Percentiles rank a stretch among this genome's conserved stretches.
Evolutionary conservation across 2,113 vertebrate species (phyloP).

Genomic region (Cairina moschata): DNA sequence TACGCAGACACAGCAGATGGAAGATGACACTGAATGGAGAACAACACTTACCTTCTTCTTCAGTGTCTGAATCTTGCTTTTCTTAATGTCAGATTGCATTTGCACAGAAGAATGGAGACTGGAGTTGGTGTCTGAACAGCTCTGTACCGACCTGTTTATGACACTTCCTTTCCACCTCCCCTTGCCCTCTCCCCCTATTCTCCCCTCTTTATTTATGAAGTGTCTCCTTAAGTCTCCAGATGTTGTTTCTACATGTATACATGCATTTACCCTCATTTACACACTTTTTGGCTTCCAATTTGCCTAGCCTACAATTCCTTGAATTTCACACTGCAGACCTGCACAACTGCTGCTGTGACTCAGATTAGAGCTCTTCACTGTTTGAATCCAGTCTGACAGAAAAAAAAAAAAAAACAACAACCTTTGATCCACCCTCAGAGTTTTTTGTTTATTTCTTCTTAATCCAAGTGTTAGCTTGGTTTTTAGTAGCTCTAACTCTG

Average conservation of each 20-base stretch:
- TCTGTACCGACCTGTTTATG: background rate
- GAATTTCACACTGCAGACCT: rapidly evolving
- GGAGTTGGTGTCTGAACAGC: background rate
- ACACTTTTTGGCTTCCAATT: background rate
- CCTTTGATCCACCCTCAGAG: background rate
- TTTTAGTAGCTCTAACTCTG: background rate
- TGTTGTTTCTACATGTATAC: background rate
- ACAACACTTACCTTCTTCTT: background rate
- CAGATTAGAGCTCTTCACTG: background rate
- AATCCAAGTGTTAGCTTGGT: background rate
- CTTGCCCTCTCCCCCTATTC: background rate
- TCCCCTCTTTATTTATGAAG: background rate
- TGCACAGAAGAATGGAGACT: background rate
- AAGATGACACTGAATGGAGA: background rate
- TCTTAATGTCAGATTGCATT: background rate
- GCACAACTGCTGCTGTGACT: background rate
- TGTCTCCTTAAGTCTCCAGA: background rate
- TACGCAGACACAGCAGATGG: background rate
- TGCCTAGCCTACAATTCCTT: background rate
- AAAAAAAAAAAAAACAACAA: background rate
- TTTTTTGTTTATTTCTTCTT: background rate
- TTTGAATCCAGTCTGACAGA: background rate
- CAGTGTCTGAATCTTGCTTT: background rate
- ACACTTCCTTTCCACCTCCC: background rate
- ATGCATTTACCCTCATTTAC: background rate